A percentile compares a stretch with the other conserved stretches of the same genome.
Evolutionary conservation across 2,888 invertebrate genomes (phyloP).

Genomic region (Euzetes globulus): DNA sequence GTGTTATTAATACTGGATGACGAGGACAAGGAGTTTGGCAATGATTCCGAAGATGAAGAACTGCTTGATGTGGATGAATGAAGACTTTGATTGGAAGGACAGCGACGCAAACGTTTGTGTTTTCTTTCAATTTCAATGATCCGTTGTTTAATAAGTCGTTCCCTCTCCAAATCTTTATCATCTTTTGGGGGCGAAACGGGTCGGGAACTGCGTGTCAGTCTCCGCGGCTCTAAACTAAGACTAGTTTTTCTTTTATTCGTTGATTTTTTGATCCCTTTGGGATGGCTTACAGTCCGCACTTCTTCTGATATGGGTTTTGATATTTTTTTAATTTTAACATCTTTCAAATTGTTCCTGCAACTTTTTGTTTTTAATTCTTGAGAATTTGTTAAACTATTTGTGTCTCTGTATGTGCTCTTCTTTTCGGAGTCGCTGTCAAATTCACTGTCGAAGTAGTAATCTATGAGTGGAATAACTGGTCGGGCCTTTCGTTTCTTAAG

Average conservation of each 20-base stretch:
- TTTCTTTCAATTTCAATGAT: constrained; percentile 19
- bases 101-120: constrained; percentile 20
- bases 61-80: constrained; percentile 17
- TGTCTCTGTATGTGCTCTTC: not conserved
- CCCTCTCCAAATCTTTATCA: not conserved
- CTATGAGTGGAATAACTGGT: constrained; percentile 15
- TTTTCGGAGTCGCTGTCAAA: constrained; percentile 9
- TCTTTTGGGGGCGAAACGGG: not conserved
- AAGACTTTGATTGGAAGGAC: constrained; percentile 17
- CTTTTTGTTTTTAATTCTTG: not conserved
- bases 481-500: constrained; percentile 12
- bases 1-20: constrained; percentile 9
- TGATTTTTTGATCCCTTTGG: not conserved
- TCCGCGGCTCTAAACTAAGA: not conserved
- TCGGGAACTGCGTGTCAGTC: not conserved
- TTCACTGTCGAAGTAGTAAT: constrained; percentile 21
- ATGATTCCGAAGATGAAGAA: constrained; percentile 22
- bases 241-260: constrained; percentile 5
- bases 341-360: not conserved
- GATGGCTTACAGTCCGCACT: not conserved
- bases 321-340: not conserved
- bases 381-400: not conserved
- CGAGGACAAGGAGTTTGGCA: constrained; percentile 20
- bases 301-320: not conserved
- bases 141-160: constrained; percentile 3